Base-by-base conservation (phyloP, 2,797 vertebrate genomes). In the Lacerta viridis region DNA sequence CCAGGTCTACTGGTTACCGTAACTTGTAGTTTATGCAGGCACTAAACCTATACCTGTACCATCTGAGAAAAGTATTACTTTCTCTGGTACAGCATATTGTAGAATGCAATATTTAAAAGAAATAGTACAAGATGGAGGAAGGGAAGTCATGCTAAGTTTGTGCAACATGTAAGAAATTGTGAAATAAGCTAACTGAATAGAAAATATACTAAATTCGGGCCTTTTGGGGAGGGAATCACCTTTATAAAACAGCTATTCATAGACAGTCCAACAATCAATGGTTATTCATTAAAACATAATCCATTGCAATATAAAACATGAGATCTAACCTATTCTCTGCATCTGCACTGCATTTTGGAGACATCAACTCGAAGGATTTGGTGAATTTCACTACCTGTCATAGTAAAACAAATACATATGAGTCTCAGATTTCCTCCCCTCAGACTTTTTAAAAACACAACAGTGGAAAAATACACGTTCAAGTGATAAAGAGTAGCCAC, bases 341-440 rank as follows among this genome's bases (percentile, higher is more conserved):
- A 93, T 99, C 99, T n/a, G 98, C 98, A 23, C 98, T 99, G 95
- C 98, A 99, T 94, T 99, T 99, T 36, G 99, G 99, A 90, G 99
- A 99, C 95, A 99, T 96, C 23, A 99, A 92, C 93, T 99, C 99
- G 93, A 99, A 99, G 5, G 99, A 99, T 95, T 99, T 99, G 61
- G 99, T 99, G 96, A 99, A 99, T 96, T 99, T 99, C 96, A 99
- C 99, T 95, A 99, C 99, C 99, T 99, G 97, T 83, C 93, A 90
- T n/a, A 89, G 50, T 86, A 88, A 75, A 91, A 55, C 3, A 81
- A 85, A 79, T n/a, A 71, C 15, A 92, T 88, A 69, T 68, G 71
- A 94, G 74, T 39, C 92, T 92, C 75, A 88, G 76, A 69, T 90
- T 90, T 59, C 72, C 94, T 41, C 83, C 11, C 50, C 50, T 11